These are phyloP conservation scores for Harmothoe impar DNA, from an alignment of 2,888 invertebrate species.

Conservation along the genomic window DNA sequence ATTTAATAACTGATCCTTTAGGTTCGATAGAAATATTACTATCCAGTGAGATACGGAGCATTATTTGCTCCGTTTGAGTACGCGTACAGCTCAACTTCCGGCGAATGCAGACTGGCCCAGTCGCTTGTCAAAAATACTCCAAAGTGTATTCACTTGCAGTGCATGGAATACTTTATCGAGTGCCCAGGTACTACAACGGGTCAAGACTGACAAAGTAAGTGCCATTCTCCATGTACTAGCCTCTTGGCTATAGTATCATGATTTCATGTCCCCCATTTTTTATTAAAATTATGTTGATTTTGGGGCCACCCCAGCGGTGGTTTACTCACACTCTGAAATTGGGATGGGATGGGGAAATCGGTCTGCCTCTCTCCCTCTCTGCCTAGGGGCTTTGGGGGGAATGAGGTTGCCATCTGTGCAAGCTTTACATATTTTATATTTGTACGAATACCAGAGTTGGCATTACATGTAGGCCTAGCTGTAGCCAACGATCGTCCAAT, in stretches of 20 bases:
- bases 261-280: not conserved
- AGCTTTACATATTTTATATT: no score
- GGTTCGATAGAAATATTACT: not conserved
- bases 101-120: conserved; percentile 31
- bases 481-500: no score
- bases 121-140: conserved; percentile 57
- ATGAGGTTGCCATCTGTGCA: no score
- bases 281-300: conserved; percentile 54
- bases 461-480: no score
- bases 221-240: not conserved
- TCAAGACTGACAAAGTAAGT: conserved; percentile 61
- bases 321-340: not conserved
- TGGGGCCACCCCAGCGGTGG: not conserved
- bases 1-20: no score
- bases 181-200: conserved; percentile 38
- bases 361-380: no score
- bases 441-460: no score
- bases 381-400: no score
- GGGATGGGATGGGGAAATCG: no score
- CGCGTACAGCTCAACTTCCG: conserved; percentile 19
- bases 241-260: not conserved
- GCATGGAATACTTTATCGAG: conserved; percentile 58
- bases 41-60: not conserved
- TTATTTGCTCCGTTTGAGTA: conserved; percentile 9
- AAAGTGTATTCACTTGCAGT: conserved; percentile 60